Conservation (phyloP, 2,888 invertebrate species). For the Halocaridina rubra region DNA sequence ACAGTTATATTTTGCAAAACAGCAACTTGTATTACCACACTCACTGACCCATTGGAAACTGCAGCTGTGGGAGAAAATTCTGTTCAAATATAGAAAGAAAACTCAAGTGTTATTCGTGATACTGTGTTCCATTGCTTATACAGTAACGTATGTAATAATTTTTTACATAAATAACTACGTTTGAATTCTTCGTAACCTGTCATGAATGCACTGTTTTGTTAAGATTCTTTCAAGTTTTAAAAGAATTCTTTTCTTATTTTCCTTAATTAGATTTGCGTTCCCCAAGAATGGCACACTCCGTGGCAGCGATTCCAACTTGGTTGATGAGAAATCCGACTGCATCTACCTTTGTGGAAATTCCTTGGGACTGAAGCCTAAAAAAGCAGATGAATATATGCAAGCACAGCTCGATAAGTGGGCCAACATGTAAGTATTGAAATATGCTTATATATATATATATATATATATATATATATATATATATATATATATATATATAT, state of each 20-base stretch:
- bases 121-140: background rate
- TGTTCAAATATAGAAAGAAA: background rate
- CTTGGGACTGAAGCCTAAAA: conserved; percentile 72
- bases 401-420: conserved; percentile 65
- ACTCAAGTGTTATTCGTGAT: background rate
- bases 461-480: background rate
- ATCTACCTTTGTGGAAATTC: conserved; percentile 74
- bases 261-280: conserved; percentile 32
- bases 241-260: background rate
- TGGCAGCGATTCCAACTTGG: background rate
- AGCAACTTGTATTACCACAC: too few species aligned
- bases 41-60: too few species aligned
- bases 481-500: background rate
- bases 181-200: too few species aligned
- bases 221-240: background rate
- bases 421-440: background rate
- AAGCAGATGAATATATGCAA: conserved; percentile 68
- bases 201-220: background rate
- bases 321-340: conserved; percentile 30
- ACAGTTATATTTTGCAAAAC: too few species aligned
- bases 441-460: background rate
- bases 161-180: background rate
- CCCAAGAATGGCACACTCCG: conserved; percentile 31
- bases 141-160: background rate
- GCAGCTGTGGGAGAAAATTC: too few species aligned